Conservation (phyloP, 64 coral and sea anemone species). For the Stylophora pistillata region DNA sequence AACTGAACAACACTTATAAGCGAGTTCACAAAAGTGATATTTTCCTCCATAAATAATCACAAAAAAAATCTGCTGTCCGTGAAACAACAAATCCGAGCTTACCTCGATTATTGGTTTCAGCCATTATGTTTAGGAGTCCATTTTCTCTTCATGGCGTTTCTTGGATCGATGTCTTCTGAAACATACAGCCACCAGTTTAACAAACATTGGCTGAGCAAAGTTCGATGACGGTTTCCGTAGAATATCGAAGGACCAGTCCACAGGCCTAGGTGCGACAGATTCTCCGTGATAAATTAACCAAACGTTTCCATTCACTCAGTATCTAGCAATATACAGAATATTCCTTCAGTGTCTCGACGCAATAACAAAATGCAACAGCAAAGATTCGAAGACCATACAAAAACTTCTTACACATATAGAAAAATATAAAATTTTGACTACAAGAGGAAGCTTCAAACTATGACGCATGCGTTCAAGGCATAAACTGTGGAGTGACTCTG, state of each 20-base stretch:
- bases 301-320: not conserved
- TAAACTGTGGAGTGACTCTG: constrained; percentile 47
- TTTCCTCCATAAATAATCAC: too few species aligned
- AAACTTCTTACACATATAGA: not conserved
- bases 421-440: not conserved
- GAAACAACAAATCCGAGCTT: not conserved
- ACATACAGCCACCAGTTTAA: not conserved
- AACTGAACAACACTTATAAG: not conserved
- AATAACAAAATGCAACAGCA: not conserved
- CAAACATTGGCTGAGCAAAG: not conserved
- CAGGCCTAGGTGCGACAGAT: constrained; percentile 18
- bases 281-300: constrained; percentile 8
- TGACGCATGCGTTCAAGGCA: constrained; percentile 29
- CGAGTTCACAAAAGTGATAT: too few species aligned
- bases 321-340: constrained; percentile 10
- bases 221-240: not conserved
- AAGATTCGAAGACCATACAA: not conserved
- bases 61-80: too few species aligned
- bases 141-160: constrained; percentile 22
- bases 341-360: not conserved
- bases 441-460: constrained; percentile 4
- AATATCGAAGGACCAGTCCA: not conserved
- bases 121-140: constrained; percentile 23
- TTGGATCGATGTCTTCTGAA: not conserved
- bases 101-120: constrained; percentile 37